Evolutionary conservation across 1,140 invertebrate species (phyloP), one percentile per base, ranked within the genome.

Genomic region (Pseudomyrmex concolor): DNA sequence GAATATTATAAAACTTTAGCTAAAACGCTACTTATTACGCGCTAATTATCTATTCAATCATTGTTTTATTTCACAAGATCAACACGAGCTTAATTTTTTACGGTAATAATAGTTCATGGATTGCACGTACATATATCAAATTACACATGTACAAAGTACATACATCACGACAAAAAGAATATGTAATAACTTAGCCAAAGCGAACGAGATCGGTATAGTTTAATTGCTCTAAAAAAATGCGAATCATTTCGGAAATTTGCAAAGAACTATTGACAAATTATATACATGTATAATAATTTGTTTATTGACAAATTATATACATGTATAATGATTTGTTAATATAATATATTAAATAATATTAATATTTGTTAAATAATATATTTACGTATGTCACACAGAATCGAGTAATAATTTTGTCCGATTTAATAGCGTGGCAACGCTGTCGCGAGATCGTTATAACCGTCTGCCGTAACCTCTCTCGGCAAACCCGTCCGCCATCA

Each of bases 1-100:
- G 25, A 34, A 59, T 78, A 78, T 13, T 19, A 34, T 34, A n/a
- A 25, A n/a, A 70, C 25, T 70, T 34, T 22, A 17, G 8, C 76
- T 70, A 48, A 78, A 78, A 78, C 64, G 43, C 64, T 70, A 80
- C 71, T 71, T 43, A 70, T 71, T 34, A 70, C 15, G 76, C 76
- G 57, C 76, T 43, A 57, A 70, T 70, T 70, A 70, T 48, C 10
- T 43, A 70, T 70, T 57, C 76, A 48, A 60, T 60, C 66, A 25
- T 78, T 50, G 67, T 17, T 54, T 45, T 17, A n/a, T 48, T 80
- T 8, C 12, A 13, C 43, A 25, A 17, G 15, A 48, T 12, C 15
- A 0, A 4, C 2, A 45, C 17, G 12, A 57, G 51, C 10, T 59
- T 1, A 2, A 67, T 51, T 66, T 51, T 66, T 43, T 4, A 4